A percentile compares a stretch with the other conserved stretches of the same genome.
Conservation (phyloP, 2,888 invertebrate genomes). For the Drosophila eohydei region DNA sequence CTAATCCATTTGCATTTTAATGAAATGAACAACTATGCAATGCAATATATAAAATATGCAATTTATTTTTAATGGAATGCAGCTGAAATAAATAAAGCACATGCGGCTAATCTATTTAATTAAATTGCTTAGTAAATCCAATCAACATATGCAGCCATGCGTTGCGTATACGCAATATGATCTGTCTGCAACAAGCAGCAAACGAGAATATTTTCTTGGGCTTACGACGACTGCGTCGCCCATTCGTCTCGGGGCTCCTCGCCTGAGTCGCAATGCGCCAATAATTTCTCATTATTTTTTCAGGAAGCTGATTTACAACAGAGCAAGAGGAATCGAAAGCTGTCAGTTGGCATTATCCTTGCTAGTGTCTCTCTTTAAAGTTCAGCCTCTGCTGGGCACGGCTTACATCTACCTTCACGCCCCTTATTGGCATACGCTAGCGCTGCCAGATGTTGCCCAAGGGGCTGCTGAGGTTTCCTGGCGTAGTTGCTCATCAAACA, state of each 20-base stretch:
- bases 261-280: slow-evolving; percentile 49
- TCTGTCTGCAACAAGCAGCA: slow-evolving; percentile 8
- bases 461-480: slow-evolving; percentile 6
- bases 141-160: neutral
- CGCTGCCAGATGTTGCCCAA: slow-evolving; percentile 9
- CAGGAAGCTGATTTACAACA: slow-evolving; percentile 46
- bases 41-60: neutral
- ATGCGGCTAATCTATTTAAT: neutral
- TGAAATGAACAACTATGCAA: slow-evolving; percentile 7
- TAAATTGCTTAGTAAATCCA: neutral
- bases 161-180: slow-evolving; percentile 16
- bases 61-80: neutral
- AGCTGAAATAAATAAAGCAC: neutral
- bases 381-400: neutral
- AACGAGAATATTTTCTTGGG: neutral
- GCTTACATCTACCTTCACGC: slow-evolving; percentile 13
- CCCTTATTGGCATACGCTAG: slow-evolving; percentile 29
- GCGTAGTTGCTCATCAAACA: slow-evolving; percentile 53
- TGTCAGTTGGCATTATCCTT: slow-evolving; percentile 36
- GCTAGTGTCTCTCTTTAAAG: slow-evolving; percentile 25
- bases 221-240: neutral
- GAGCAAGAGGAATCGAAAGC: slow-evolving; percentile 12
- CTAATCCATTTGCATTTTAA: slow-evolving; percentile 19
- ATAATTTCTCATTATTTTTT: slow-evolving; percentile 63
- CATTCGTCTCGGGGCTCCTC: neutral